A percentile compares a stretch with the other conserved stretches of the same genome.
Conservation (phyloP, 2,888 invertebrate species). For the Callosobruchus maculatus region DNA sequence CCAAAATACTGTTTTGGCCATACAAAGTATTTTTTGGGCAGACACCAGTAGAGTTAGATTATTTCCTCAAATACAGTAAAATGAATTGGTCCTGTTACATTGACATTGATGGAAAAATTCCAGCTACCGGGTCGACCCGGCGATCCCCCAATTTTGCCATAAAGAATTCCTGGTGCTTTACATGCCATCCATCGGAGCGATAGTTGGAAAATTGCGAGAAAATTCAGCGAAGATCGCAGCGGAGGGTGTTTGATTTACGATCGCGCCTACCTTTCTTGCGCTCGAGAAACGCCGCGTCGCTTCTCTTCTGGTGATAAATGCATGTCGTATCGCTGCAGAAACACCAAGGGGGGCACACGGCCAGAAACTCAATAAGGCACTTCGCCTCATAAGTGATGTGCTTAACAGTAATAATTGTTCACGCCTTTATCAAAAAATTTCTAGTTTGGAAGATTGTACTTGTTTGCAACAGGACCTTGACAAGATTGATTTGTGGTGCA, state of each 20-base stretch:
- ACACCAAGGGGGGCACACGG: constrained; percentile 25
- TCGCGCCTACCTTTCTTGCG: constrained; percentile 30
- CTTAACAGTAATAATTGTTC: too few species aligned
- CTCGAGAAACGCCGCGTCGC: constrained; percentile 23
- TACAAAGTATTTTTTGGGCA: too few species aligned
- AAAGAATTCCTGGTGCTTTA: background rate
- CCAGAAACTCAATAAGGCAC: background rate
- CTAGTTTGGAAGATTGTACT: too few species aligned
- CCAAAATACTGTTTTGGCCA: too few species aligned
- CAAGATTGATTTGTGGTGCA: too few species aligned
- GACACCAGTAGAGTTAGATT: too few species aligned
- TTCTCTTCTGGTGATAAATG: constrained; percentile 32
- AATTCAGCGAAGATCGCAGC: constrained; percentile 3
- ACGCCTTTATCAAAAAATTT: too few species aligned
- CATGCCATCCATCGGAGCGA: background rate
- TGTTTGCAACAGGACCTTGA: too few species aligned
- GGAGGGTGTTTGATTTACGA: constrained; percentile 33
- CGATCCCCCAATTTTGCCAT: background rate
- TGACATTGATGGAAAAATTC: background rate
- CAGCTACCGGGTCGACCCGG: background rate
- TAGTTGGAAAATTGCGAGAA: background rate
- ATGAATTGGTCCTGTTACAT: background rate
- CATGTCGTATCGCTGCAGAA: constrained; percentile 28
- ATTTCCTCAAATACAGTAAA: too few species aligned
- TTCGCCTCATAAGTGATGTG: too few species aligned